phyloP scores from a whole-genome alignment of 1,140 invertebrate species.

The Propsilocerus akamusi region DNA sequence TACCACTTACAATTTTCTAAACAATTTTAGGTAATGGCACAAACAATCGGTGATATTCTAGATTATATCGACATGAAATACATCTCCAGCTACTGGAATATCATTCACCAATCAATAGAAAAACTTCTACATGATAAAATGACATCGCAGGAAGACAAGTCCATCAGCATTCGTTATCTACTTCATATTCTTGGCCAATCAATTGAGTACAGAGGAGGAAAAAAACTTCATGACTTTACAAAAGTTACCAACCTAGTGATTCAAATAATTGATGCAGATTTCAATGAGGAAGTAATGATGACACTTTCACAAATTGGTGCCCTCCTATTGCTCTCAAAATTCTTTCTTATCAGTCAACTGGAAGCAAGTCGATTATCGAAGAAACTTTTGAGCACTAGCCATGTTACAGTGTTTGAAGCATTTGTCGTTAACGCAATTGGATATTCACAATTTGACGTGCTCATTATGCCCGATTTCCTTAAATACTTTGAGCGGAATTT shows the following conservation, averaged over 20 bases:
- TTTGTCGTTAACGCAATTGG: constrained; percentile 42
- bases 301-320: constrained; percentile 34
- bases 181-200: constrained; percentile 36
- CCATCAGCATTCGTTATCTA: constrained; percentile 24
- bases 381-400: constrained; percentile 33
- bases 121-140: neutral
- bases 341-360: constrained; percentile 44
- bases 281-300: constrained; percentile 27
- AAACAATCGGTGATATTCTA: constrained; percentile 36
- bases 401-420: constrained; percentile 32
- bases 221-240: constrained; percentile 34
- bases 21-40: constrained; percentile 38
- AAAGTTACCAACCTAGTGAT: constrained; percentile 30
- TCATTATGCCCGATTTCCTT: constrained; percentile 49
- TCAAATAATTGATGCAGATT: constrained; percentile 29
- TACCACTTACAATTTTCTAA: neutral
- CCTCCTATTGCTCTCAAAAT: constrained; percentile 35
- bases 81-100: constrained; percentile 36
- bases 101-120: constrained; percentile 10
- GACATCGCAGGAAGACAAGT: constrained; percentile 12
- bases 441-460: constrained; percentile 49
- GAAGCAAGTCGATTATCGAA: constrained; percentile 40
- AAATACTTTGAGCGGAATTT: constrained; percentile 36
- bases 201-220: constrained; percentile 40
- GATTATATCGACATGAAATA: constrained; percentile 35